Conservation (phyloP, 2,888 invertebrate species). For the Globia sparganii region DNA sequence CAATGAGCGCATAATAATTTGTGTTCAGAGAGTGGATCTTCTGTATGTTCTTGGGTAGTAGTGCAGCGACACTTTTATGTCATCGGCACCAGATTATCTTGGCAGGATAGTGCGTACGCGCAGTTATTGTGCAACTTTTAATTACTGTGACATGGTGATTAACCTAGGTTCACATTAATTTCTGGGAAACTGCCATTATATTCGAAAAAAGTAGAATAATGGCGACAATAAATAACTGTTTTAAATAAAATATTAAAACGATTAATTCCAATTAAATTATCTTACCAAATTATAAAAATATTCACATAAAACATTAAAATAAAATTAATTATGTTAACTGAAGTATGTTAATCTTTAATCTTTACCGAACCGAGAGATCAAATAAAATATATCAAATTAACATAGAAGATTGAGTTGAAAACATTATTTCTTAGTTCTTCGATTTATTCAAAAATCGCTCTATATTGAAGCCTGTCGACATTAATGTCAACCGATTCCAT, state of each 20-base stretch:
- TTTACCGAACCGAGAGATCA: conserved; percentile 26
- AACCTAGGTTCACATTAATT: not conserved
- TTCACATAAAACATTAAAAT: conserved; percentile 39
- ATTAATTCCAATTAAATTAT: conserved; percentile 24
- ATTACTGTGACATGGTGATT: not conserved
- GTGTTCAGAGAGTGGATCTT: conserved; percentile 17
- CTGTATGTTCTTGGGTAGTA: conserved; percentile 6
- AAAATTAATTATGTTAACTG: conserved; percentile 41
- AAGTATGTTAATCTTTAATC: conserved; percentile 37
- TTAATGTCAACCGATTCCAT: conserved; percentile 76
- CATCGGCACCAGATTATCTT: conserved; percentile 72
- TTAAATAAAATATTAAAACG: conserved; percentile 2
- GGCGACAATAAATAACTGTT: not conserved
- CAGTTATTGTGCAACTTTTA: conserved; percentile 32
- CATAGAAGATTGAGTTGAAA: conserved; percentile 40
- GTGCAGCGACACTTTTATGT: conserved; percentile 80
- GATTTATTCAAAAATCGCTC: conserved; percentile 37
- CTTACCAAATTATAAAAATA: conserved; percentile 17
- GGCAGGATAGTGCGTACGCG: conserved; percentile 28
- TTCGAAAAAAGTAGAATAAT: not conserved
- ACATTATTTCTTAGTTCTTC: conserved; percentile 8
- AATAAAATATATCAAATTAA: conserved; percentile 46
- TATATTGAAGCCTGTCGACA: conserved; percentile 33
- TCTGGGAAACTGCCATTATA: not conserved
- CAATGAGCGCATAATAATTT: not conserved